A percentile compares a stretch with the other conserved stretches of the same genome.
These are phyloP conservation scores for Mesorhabditis spiculigera DNA, from an alignment of 2,888 invertebrate species.

Conservation along the genomic window DNA sequence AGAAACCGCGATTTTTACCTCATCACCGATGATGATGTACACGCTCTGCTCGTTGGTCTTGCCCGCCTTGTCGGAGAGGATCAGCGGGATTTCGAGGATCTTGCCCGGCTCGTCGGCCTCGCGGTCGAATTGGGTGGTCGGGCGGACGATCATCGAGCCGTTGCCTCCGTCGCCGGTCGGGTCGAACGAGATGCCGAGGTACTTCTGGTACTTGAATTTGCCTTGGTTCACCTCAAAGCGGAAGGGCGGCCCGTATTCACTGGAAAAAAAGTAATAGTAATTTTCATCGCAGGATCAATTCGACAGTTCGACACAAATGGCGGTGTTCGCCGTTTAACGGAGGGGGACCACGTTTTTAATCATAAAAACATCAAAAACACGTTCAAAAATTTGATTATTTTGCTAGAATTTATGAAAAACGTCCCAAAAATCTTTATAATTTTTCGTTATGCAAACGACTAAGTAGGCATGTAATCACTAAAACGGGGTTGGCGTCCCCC, in stretches of 20 bases:
- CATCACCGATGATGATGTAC: constrained; percentile 88
- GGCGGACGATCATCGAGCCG: constrained; percentile 94
- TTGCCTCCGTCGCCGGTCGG: constrained; percentile 94
- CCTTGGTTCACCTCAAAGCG: constrained; percentile 62
- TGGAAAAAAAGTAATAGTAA: constrained; percentile 14
- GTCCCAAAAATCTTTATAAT: too few relatives aligned
- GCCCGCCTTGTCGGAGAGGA: constrained; percentile 92
- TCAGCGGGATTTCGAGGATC: constrained; percentile 87
- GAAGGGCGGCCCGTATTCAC: constrained; percentile 79
- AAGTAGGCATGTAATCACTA: too few relatives aligned
- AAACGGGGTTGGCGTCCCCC: neutral
- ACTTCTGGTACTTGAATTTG: constrained; percentile 65
- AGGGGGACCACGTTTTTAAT: too few relatives aligned
- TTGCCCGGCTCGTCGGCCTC: neutral
- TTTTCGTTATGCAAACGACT: too few relatives aligned
- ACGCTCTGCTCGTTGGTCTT: constrained; percentile 53
- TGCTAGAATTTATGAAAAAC: too few relatives aligned
- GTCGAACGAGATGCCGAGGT: constrained; percentile 93
- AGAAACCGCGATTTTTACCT: constrained; percentile 58
- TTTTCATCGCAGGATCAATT: neutral
- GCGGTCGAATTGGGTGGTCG: constrained; percentile 65
- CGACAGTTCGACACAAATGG: too few relatives aligned
- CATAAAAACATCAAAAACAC: too few relatives aligned
- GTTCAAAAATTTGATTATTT: too few relatives aligned
- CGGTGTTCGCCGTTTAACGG: too few relatives aligned